Conservation (phyloP, 2,888 invertebrate genomes). For the Arrhopalites spinosus region DNA sequence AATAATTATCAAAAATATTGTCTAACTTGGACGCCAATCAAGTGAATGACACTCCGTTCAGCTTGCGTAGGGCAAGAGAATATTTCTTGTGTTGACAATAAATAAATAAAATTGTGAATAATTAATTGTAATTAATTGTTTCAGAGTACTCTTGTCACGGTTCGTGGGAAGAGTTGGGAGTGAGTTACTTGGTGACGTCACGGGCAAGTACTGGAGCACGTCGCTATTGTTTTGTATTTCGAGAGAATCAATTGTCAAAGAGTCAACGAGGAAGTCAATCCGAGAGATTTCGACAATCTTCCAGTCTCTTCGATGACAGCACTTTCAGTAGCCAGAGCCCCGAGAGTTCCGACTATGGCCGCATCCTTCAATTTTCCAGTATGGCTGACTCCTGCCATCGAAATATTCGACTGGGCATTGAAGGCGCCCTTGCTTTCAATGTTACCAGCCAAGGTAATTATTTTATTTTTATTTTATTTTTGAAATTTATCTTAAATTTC, state of each 20-base stretch:
- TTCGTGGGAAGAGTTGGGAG: constrained; percentile 52
- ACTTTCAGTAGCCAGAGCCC: constrained; percentile 12
- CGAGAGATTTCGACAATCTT: constrained; percentile 21
- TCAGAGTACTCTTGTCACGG: constrained; percentile 52
- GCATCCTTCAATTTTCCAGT: constrained; percentile 48
- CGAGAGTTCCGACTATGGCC: constrained; percentile 21
- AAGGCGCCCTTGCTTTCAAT: constrained; percentile 51
- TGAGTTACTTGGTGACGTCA: constrained; percentile 46
- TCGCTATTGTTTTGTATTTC: constrained; percentile 50
- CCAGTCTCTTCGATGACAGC: constrained; percentile 15
- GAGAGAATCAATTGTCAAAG: constrained; percentile 36
- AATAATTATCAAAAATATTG: too few species aligned
- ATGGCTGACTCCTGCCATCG: constrained; percentile 53
- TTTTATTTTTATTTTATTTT: constrained; percentile 14
- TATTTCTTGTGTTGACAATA: too few species aligned
- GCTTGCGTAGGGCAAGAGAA: too few species aligned
- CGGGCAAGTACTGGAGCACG: not conserved
- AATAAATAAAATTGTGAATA: too few species aligned
- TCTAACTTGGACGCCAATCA: too few species aligned
- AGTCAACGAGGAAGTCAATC: not conserved
- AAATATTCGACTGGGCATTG: constrained; percentile 43
- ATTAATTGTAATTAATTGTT: too few species aligned
- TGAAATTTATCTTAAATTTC: not conserved
- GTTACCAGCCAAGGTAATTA: constrained; percentile 48
- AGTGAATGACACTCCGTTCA: too few species aligned